Conservation (phyloP, 2,888 invertebrate species). For the Exephanes ischioxanthus region DNA sequence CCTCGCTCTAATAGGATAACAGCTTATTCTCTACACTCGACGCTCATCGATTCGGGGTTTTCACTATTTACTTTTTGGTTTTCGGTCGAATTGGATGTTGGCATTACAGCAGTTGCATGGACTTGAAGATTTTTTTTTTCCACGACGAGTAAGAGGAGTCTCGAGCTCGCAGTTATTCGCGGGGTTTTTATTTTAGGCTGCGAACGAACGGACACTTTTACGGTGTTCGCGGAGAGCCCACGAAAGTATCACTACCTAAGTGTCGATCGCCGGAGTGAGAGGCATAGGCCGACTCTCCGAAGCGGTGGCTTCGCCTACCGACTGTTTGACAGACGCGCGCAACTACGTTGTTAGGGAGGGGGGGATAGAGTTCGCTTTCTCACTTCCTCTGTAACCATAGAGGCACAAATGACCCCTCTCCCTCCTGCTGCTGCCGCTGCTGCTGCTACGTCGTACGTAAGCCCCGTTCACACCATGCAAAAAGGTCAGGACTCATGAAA, state of each 20-base stretch:
- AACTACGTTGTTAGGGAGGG: neutral
- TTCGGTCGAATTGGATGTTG: neutral
- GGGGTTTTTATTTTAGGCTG: neutral
- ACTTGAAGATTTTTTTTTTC: neutral
- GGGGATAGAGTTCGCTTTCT: neutral
- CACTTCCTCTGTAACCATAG: slow-evolving; percentile 5
- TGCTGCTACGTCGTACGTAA: neutral
- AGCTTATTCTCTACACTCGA: neutral
- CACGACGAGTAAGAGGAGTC: too few species aligned
- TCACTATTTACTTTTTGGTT: neutral
- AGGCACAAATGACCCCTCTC: neutral
- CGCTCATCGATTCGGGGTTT: neutral
- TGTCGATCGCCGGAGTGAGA: slow-evolving; percentile 8
- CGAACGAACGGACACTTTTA: neutral
- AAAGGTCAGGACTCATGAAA: neutral
- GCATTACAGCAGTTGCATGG: too few species aligned
- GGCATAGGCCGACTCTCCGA: slow-evolving; percentile 7
- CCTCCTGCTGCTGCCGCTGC: neutral
- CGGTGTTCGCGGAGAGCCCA: neutral
- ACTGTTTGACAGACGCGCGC: slow-evolving; percentile 50
- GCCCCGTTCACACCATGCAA: neutral
- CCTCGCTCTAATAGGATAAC: neutral
- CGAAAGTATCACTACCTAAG: neutral
- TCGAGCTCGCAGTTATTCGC: neutral
- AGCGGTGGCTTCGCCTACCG: neutral